Percentiles rank a stretch among this genome's conserved stretches.
These are phyloP conservation scores for Heteractis magnifica DNA, from an alignment of 92 coral and sea anemone species.

Conservation along the genomic window DNA sequence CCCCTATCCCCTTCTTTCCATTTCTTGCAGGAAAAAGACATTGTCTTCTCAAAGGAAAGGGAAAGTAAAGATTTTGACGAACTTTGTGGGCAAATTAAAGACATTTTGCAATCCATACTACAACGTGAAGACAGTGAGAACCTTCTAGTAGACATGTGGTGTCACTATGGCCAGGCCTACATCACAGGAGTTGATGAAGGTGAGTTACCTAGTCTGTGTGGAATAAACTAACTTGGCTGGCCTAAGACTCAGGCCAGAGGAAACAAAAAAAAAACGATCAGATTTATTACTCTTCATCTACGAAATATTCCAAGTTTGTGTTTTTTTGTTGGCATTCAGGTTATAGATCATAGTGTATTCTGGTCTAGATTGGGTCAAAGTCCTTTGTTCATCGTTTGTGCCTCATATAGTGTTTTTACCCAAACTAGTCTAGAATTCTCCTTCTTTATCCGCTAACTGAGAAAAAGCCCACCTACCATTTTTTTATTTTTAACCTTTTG, in stretches of 20 bases:
- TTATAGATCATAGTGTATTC: too few species aligned
- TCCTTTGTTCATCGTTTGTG: too few species aligned
- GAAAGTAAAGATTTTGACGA: neutral
- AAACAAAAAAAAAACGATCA: neutral
- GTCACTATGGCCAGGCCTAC: constrained; percentile 1
- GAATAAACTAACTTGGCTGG: too few species aligned
- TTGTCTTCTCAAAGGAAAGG: too few species aligned
- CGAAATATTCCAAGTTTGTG: too few species aligned
- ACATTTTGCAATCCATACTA: neutral
- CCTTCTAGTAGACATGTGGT: constrained; percentile 6
- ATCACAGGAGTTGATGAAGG: neutral
- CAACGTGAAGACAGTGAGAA: neutral
- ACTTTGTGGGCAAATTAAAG: neutral
- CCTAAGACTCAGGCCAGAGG: too few species aligned
- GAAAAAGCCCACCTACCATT: neutral
- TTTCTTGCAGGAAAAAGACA: neutral
- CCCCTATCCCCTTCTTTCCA: neutral
- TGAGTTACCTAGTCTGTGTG: neutral
- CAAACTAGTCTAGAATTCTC: too few species aligned
- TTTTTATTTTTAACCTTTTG: neutral
- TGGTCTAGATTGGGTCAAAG: too few species aligned
- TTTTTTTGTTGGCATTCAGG: too few species aligned
- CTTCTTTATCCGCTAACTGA: too few species aligned
- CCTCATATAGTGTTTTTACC: too few species aligned
- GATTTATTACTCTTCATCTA: too few species aligned